Evolutionary conservation across 2,797 vertebrate genomes (phyloP).

Genomic region (Phoebastria nigripes): DNA sequence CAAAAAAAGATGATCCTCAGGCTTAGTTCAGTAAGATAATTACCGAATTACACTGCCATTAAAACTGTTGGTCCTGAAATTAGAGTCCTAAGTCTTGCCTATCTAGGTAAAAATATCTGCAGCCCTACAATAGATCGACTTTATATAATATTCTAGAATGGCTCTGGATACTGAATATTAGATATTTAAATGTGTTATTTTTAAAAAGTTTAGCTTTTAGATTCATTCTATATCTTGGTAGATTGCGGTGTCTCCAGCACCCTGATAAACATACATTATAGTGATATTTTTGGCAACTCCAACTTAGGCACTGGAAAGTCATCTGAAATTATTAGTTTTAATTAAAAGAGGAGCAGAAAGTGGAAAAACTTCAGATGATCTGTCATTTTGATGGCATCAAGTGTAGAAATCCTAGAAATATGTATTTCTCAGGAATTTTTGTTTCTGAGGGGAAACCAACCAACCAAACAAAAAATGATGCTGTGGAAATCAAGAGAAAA

Average conservation of each 20-base stretch:
- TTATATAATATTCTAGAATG: not conserved
- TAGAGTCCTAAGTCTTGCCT: not conserved
- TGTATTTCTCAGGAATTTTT: not conserved
- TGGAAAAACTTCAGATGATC: not conserved
- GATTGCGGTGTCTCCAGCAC: not conserved
- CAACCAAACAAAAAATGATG: not conserved
- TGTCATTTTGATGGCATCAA: not conserved
- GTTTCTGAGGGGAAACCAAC: not conserved
- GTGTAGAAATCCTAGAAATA: not conserved
- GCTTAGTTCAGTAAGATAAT: not conserved
- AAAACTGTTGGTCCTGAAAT: not conserved
- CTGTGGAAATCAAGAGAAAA: not conserved
- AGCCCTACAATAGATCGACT: not conserved
- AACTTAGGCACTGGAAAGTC: not conserved
- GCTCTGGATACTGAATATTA: not conserved
- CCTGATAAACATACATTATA: not conserved
- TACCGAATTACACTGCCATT: not conserved
- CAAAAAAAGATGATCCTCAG: not conserved
- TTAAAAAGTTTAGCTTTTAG: not conserved
- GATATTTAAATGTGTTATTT: not conserved
- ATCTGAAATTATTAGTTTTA: not conserved
- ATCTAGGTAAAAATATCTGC: not conserved
- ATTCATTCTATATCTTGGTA: not conserved
- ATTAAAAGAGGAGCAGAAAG: not conserved
- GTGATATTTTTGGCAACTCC: not conserved